Base-by-base conservation (phyloP, 2,888 invertebrate species). In the Chloromyia formosa region DNA sequence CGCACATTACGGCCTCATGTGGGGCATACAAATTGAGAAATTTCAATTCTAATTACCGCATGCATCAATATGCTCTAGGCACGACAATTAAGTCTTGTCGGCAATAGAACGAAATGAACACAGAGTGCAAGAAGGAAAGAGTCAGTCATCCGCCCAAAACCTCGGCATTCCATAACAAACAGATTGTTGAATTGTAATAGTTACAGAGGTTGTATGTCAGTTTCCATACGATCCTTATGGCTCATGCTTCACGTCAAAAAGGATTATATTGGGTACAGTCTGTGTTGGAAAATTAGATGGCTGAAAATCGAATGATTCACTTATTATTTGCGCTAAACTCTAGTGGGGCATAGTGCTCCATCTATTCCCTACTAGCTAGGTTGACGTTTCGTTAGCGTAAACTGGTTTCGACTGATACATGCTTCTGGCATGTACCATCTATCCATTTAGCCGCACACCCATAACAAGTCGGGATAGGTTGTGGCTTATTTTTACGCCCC, bases 41-140 rank as follows among this genome's bases (percentile, higher is more conserved):
- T 76, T 76, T 76, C 76, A 76, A 76, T 76, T 76, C 76, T 76
- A 76, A 76, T 76, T 76, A 76, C 76, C 73, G 74, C 54, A 69
- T 75, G 73, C 75, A 76, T 76, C 76, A 76, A 76, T 75, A 76
- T 76, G 76, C 76, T 74, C 75, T 71, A 56, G 75, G 76, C 73
- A 75, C 75, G 76, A 76, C 75, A 76, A 76, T 76, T 76, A 76
- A 74, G 69, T 75, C 75, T 75, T 68, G 69, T 72, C 74, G 75
- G 68, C 69, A 73, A 74, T 75, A 75, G 69, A 75, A 74, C 73
- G 69, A 73, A 73, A 73, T 66, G 60, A 73, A 64, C 74, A 61
- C 18, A 64, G 40, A 20, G 27, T 35, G 27, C 27, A 35, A 35
- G 27, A 35, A 7, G 7, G 27, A 35, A 7, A 35, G 27, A 35